Evolutionary conservation across 1,140 invertebrate genomes (phyloP), one percentile per base, ranked within the genome.

Genomic region (Teleopsis dalmanni): DNA sequence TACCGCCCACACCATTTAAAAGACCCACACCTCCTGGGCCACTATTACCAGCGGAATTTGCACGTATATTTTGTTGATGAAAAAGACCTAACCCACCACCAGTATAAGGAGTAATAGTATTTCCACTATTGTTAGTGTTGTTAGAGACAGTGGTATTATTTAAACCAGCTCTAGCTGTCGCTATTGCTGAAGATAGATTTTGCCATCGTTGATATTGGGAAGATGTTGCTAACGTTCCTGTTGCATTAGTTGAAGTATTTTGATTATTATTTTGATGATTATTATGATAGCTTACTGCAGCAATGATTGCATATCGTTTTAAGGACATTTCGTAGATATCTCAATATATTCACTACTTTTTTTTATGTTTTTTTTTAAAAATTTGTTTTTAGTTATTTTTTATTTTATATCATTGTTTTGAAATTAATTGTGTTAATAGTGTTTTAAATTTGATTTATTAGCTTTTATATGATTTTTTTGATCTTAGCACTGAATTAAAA

Each of bases 31-130:
- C 46, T 45, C 62, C 54, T 16, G 31, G 53, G 33, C 57, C 54
- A 45, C 53, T 57, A 1, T 48, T 37, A 18, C 51, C 37, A n/a
- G 53, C 50, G 10, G 52, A 47, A 22, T 47, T 51, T 1, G 43
- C 47, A 27, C 50, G 51, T 35, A 53, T 54, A 36, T 59, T 60
- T 47, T 67, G 64, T 44, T 65, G 63, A 51, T 65, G 60, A 50
- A 65, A 63, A 18, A 65, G 51, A 40, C 67, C 59, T 59, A 71
- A 51, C 52, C 72, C 55, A 69, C 69, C 59, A 40, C 55, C 55
- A 29, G 65, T 59, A 43, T 57, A 67, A 40, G 55, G 58, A 22
- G 57, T 57, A 27, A 52, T 45, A 18, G 42, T 29, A 48, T 36
- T 48, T 11, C 38, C 42, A 31, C 47, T 47, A 13, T 22, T 38